phyloP scores from a whole-genome alignment of 2,113 vertebrate genomes.

The Syngnathus typhle region DNA sequence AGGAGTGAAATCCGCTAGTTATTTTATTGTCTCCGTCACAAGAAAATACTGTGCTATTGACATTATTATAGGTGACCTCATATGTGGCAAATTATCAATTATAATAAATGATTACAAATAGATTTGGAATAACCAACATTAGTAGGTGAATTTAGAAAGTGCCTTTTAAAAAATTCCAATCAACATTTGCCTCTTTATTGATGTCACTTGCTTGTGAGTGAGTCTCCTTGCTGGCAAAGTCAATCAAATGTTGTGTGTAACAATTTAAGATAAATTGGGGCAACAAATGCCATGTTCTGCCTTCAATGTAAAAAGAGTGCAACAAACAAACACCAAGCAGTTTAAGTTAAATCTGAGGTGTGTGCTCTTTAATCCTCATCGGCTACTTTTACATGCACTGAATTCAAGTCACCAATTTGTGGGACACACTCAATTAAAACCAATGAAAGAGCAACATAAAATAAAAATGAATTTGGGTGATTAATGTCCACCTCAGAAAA shows the following conservation, averaged over 20 bases:
- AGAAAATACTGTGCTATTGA: neutral
- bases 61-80: neutral
- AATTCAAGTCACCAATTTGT: conserved; percentile 25
- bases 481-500: conserved; percentile 29
- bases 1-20: too few species aligned
- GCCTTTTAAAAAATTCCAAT: neutral
- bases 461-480: conserved; percentile 34
- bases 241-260: neutral
- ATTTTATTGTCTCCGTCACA: neutral
- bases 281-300: neutral
- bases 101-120: neutral
- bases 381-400: conserved; percentile 37
- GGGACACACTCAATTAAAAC: conserved; percentile 16
- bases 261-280: neutral
- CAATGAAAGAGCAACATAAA: conserved; percentile 31
- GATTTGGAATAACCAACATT: neutral
- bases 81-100: neutral
- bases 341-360: neutral
- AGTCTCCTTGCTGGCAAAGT: neutral
- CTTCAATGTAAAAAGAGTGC: neutral
- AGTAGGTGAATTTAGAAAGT: too few species aligned
- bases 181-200: neutral
- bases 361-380: conserved; percentile 28
- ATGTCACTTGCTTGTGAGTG: neutral
- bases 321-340: neutral